These are phyloP conservation scores for Electrophaes corylata DNA, from an alignment of 2,888 invertebrate species.

Conservation along the genomic window DNA sequence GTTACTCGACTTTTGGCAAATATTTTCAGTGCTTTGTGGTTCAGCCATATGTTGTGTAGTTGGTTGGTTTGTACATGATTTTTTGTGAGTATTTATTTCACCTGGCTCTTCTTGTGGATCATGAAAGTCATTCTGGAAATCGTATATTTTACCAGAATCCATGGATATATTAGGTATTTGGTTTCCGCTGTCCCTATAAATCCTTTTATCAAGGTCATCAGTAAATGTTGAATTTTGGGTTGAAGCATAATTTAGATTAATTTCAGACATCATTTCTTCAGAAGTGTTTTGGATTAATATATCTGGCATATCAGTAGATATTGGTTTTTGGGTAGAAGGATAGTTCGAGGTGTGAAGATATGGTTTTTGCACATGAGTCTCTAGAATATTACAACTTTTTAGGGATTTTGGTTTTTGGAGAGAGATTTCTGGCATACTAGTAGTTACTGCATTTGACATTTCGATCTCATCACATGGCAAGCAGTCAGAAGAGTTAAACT, in stretches of 20 bases:
- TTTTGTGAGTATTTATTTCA: constrained; percentile 7
- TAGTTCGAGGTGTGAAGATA: background rate
- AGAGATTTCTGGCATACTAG: constrained; percentile 20
- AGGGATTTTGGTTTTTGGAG: background rate
- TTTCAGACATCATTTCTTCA: background rate
- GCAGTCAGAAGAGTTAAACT: background rate
- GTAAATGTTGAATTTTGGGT: constrained; percentile 6
- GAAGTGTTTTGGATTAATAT: background rate
- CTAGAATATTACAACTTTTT: background rate
- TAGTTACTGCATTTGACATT: background rate
- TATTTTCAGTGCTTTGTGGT: constrained; percentile 19
- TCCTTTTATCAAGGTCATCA: constrained; percentile 43
- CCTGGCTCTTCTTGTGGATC: constrained; percentile 14
- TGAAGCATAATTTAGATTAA: too few species aligned
- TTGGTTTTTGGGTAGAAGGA: background rate
- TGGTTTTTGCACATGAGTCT: background rate
- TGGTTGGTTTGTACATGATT: too few species aligned
- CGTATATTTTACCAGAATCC: constrained; percentile 56
- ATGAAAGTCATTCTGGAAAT: constrained; percentile 17
- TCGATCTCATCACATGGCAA: background rate
- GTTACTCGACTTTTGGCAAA: constrained; percentile 21
- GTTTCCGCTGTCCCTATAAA: constrained; percentile 56
- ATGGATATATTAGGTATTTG: constrained; percentile 46
- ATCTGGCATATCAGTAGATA: constrained; percentile 16
- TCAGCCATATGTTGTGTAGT: constrained; percentile 10